Percentiles rank a stretch among this genome's conserved stretches.
Conservation (phyloP, 2,113 vertebrate species). For the Tyto alba region DNA sequence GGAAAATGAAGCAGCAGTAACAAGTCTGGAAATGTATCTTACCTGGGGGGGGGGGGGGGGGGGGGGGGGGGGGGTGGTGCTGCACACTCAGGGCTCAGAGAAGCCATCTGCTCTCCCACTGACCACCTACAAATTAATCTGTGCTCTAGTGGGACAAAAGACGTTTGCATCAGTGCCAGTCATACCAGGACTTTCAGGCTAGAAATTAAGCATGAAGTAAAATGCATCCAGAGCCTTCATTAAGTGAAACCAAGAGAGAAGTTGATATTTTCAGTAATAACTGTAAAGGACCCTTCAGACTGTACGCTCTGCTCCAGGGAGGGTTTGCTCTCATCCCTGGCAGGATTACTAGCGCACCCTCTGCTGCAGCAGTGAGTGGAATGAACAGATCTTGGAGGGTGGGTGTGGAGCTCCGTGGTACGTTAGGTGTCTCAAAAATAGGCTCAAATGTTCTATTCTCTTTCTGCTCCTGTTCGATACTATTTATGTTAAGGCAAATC, state of each 20-base stretch:
- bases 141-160: neutral
- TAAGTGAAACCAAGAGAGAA: neutral
- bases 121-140: neutral
- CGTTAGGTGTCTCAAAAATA: constrained; percentile 33
- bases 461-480: constrained; percentile 25
- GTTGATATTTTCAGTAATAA: neutral
- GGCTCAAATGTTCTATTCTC: constrained; percentile 17
- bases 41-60: neutral
- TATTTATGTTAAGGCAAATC: constrained; percentile 47
- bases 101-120: neutral
- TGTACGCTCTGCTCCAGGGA: neutral
- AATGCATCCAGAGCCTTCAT: neutral
- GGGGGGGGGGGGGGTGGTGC: neutral
- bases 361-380: neutral
- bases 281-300: neutral
- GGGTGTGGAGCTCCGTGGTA: neutral
- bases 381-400: neutral
- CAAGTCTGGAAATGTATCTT: neutral
- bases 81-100: neutral
- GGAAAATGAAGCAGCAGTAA: neutral
- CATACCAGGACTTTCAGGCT: neutral
- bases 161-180: neutral
- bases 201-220: neutral
- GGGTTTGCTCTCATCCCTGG: neutral
- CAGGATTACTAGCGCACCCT: neutral